Base-by-base conservation (phyloP, 1,140 invertebrate species). In the Drosophila nigromelanica region DNA sequence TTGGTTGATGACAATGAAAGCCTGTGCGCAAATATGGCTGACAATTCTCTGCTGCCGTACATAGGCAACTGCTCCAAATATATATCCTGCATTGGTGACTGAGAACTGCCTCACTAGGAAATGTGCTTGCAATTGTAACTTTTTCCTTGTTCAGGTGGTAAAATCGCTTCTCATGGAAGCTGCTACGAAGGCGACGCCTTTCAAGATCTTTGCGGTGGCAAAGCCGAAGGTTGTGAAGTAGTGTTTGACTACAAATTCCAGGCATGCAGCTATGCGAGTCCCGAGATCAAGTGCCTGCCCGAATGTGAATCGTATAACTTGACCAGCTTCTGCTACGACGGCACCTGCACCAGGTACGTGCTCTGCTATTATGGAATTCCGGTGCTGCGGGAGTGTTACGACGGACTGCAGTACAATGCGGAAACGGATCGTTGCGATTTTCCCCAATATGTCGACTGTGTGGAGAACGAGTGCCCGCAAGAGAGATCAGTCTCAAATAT, bases 291-390 rank as follows among this genome's bases (percentile, higher is more conserved):
- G 35, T 86, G 82, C 21, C 52, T 81, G 50, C 47, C 74, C 35
- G 14, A 11, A 0, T 87, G 82, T 6, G 0, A 58, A 1, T 5
- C 7, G 0, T 24, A 8, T 0, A 45, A 43, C 0, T 37, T 85
- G 35, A 80, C 62, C 18, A 85, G 69, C 8, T 90, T 90, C 43
- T 48, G 68, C 18, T 91, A 91, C 15, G 78, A 85, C 55, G 82
- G 90, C 58, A 91, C 90, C 40, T 91, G 90, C 30, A 89, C 70
- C 51, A 91, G 90, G 50, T 91, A 89, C 58, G 86, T 91, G 6
- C 63, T 91, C 14, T 91, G 90, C 64, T 91, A 62, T 55, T 68
- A 56, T 4, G 76, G 78, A 0, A 52, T 50, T 0, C 70, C 90
- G 0, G 82, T 91, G 0, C 2, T 91, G 4, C 73, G 74, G 0